Percentiles rank a stretch among this genome's conserved stretches.
Conservation (phyloP, 2,888 invertebrate species). For the Cephalotes varians region DNA sequence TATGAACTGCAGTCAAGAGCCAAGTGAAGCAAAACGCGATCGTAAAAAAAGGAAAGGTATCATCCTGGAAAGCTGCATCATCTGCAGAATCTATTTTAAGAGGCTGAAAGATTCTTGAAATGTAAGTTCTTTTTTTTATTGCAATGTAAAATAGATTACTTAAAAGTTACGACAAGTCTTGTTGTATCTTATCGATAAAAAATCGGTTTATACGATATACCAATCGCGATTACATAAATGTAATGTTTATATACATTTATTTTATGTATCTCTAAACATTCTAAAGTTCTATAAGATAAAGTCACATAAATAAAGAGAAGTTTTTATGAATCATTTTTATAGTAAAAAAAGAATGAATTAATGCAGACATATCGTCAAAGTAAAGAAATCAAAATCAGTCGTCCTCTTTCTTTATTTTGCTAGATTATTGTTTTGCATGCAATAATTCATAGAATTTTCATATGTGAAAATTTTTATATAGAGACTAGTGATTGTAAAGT, state of each 20-base stretch:
- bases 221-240: background rate
- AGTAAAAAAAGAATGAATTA: background rate
- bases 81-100: slow-evolving; percentile 49
- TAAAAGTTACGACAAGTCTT: background rate
- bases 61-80: slow-evolving; percentile 45
- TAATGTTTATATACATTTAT: slow-evolving; percentile 1
- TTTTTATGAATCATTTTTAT: slow-evolving; percentile 27
- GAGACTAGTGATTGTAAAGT: background rate
- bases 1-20: slow-evolving; percentile 45
- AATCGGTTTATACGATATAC: background rate
- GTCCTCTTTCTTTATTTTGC: background rate
- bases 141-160: slow-evolving; percentile 26
- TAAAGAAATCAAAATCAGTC: background rate
- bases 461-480: background rate
- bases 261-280: slow-evolving; percentile 7
- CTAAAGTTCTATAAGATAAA: slow-evolving; percentile 29
- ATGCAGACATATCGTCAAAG: background rate
- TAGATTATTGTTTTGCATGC: background rate
- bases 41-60: slow-evolving; percentile 51
- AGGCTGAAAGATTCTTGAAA: slow-evolving; percentile 24
- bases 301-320: too few species aligned
- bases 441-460: background rate
- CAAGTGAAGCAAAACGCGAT: slow-evolving; percentile 38
- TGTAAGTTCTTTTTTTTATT: slow-evolving; percentile 29
- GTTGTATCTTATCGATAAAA: slow-evolving; percentile 2